Percentiles rank a stretch among this genome's conserved stretches.
Conservation (phyloP, 2,113 vertebrate species). For the Periophthalmodon schlosseri region DNA sequence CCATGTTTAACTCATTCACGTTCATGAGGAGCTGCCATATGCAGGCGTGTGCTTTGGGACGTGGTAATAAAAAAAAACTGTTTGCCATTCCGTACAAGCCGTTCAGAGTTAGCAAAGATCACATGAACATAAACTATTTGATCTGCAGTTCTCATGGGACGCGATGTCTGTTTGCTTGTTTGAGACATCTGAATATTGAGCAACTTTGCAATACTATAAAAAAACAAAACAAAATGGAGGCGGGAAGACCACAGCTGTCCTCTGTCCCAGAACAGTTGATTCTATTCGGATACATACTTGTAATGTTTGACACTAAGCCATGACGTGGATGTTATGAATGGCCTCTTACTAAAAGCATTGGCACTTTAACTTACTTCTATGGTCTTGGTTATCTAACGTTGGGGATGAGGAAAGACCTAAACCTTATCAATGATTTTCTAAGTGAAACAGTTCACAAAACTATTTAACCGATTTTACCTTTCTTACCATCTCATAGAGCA, state of each 20-base stretch:
- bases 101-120: neutral
- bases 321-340: neutral
- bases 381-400: neutral
- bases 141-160: neutral
- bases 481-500: too few species aligned
- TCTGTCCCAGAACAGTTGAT: neutral
- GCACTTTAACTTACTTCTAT: neutral
- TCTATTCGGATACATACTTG: neutral
- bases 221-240: neutral
- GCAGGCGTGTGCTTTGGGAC: slow-evolving; percentile 6
- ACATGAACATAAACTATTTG: neutral
- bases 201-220: neutral
- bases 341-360: neutral
- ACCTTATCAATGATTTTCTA: neutral
- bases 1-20: neutral
- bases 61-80: slow-evolving; percentile 12
- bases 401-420: neutral
- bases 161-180: neutral
- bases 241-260: neutral
- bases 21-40: neutral
- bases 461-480: too few species aligned
- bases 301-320: neutral
- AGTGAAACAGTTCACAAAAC: too few species aligned
- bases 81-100: slow-evolving; percentile 20
- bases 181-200: neutral